A percentile compares a stretch with the other conserved stretches of the same genome.
Evolutionary conservation across 2,797 vertebrate species (phyloP).

Genomic region (Ctenosaura bakeri): DNA sequence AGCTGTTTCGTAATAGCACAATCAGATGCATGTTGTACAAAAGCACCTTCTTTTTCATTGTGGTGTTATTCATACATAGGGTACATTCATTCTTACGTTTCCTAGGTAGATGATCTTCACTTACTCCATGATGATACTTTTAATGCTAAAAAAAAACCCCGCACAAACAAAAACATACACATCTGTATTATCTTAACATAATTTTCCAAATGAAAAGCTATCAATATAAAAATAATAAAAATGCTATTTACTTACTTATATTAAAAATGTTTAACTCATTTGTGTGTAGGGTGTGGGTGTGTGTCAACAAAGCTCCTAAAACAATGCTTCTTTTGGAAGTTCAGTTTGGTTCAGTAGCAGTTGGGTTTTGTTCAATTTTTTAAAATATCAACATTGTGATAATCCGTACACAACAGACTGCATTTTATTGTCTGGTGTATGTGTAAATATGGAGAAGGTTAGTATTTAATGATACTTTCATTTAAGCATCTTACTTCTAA

Average conservation of each 20-base stretch:
- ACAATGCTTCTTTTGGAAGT: neutral
- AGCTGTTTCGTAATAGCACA: slow-evolving; percentile 12
- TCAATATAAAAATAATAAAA: neutral
- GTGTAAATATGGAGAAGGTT: neutral
- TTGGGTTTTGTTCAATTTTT: neutral
- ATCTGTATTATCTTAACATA: neutral
- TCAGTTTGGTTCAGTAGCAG: neutral
- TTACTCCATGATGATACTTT: slow-evolving; percentile 3
- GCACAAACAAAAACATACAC: too few species aligned
- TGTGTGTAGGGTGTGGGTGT: too few species aligned
- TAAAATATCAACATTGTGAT: neutral
- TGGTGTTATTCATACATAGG: neutral
- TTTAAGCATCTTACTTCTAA: neutral
- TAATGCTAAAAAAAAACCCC: neutral
- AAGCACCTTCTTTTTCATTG: neutral
- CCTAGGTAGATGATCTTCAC: slow-evolving; percentile 39
- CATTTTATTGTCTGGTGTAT: neutral
- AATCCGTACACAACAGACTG: neutral
- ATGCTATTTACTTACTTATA: slow-evolving; percentile 18
- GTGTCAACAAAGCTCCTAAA: too few species aligned
- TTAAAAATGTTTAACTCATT: neutral
- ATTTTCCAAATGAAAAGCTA: slow-evolving; percentile 14
- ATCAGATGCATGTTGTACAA: neutral
- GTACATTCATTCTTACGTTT: neutral
- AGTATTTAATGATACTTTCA: neutral